Evolutionary conservation across 2,888 invertebrate species (phyloP).

Genomic region (Hermaeophaga mercurialis): DNA sequence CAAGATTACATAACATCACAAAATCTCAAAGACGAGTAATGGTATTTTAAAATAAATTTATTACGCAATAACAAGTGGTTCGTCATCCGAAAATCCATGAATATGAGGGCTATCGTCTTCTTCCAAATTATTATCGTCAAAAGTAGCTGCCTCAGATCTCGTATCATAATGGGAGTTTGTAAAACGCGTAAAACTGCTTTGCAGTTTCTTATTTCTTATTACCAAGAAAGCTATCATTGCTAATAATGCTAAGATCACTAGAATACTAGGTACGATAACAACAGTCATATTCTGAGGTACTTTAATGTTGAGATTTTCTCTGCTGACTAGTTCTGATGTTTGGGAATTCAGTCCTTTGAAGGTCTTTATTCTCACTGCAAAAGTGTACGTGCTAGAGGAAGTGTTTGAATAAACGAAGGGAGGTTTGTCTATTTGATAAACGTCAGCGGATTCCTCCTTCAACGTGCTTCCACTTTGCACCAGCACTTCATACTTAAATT

Average conservation of each 20-base stretch:
- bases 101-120: conserved; percentile 89
- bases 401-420: conserved; percentile 63
- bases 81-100: conserved; percentile 87
- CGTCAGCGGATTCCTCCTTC: conserved; percentile 60
- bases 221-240: conserved; percentile 65
- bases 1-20: conserved; percentile 16
- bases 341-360: conserved; percentile 67
- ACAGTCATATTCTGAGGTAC: conserved; percentile 35
- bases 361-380: conserved; percentile 68
- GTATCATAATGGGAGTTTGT: conserved; percentile 86
- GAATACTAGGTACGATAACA: conserved; percentile 59
- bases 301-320: conserved; percentile 42
- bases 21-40: conserved; percentile 6
- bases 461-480: conserved; percentile 63
- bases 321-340: conserved; percentile 64
- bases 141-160: conserved; percentile 84
- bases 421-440: conserved; percentile 60
- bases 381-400: conserved; percentile 63
- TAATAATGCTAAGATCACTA: conserved; percentile 57
- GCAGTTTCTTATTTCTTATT: conserved; percentile 73
- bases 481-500: conserved; percentile 68
- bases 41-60: neutral
- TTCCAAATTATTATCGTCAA: conserved; percentile 75
- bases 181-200: conserved; percentile 80
- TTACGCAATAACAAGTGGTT: conserved; percentile 90